Evolutionary conservation across 2,113 vertebrate genomes (phyloP), one percentile per base, ranked within the genome.

Genomic region (Hippolais icterina): DNA sequence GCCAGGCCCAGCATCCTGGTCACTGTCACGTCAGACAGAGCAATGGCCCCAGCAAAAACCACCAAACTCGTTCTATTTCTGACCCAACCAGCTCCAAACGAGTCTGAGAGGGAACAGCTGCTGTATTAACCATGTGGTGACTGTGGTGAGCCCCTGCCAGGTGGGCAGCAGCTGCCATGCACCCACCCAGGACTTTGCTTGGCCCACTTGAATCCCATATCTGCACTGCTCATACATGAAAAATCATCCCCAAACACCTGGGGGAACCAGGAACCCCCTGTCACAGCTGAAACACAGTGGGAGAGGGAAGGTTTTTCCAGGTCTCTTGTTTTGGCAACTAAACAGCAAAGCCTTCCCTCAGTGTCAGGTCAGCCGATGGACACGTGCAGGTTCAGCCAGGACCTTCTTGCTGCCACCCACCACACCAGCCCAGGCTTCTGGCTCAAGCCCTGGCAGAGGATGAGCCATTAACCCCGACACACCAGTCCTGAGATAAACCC

Each of bases 41-140:
- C 9, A 22, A 65, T 54, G 82, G 82, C 90, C 85, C 66, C 63
- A 37, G 75, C 11, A 2, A 77, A 96, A 96, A 94, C 92, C 95
- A 90, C 92, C 96, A 63, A 93, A 95, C 94, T 90, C 2, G 94
- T 96, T 97, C 75, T 44, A 25, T 86, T 93, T 93, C 94, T 72
- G 66, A 95, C 94, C 87, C 68, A 78, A 95, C 96, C 87, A 95
- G 96, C 90, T 97, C 92, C 71, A 50, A 77, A 65, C 0, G 3
- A 79, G 84, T 10, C 82, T 27, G 37, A 3, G 39, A 72, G 31
- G 75, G 77, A 94, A 71, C 46, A 82, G 83, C 15, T 70, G 13
- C 37, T 0, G 0, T 0, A 2, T 89, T 87, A 84, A 89, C 86
- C 4, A 3, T 29, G 52, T 49, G 20, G 49, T 83, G 92, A 52